A percentile compares a stretch with the other conserved stretches of the same genome.
Conservation (phyloP, 2,797 vertebrate genomes). For the Danio tinwini region DNA sequence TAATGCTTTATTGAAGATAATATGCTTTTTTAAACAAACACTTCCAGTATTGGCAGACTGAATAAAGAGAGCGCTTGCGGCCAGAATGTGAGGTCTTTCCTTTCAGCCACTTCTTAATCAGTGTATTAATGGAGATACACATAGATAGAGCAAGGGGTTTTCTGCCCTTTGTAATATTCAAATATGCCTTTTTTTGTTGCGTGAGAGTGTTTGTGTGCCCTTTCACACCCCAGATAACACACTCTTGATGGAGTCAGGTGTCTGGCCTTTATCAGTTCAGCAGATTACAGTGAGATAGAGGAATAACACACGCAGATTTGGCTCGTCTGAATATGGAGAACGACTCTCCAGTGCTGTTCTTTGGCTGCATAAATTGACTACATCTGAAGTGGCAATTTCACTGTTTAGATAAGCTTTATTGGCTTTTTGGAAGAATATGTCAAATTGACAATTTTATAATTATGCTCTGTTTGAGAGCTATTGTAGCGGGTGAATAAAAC, state of each 20-base stretch:
- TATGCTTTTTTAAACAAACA: conserved; percentile 71
- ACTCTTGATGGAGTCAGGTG: conserved; percentile 84
- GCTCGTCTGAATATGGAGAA: conserved; percentile 42
- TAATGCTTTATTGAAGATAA: conserved; percentile 77
- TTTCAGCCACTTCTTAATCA: conserved; percentile 58
- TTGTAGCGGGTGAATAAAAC: conserved; percentile 54
- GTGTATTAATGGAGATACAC: conserved; percentile 60
- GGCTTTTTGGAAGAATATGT: conserved; percentile 57
- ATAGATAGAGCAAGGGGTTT: conserved; percentile 49
- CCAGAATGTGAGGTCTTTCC: conserved; percentile 37
- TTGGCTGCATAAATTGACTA: conserved; percentile 53
- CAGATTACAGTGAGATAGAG: conserved; percentile 59
- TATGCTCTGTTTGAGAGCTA: conserved; percentile 60
- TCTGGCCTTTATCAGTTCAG: conserved; percentile 80
- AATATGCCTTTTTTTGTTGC: conserved; percentile 75
- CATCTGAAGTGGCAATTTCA: conserved; percentile 57
- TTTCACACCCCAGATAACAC: conserved; percentile 77
- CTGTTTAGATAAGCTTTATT: conserved; percentile 62
- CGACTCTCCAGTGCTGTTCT: conserved; percentile 37
- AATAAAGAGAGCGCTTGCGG: conserved; percentile 72
- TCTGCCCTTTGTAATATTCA: conserved; percentile 75
- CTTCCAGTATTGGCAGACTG: conserved; percentile 71
- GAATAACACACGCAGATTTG: conserved; percentile 33
- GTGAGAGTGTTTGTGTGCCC: conserved; percentile 31
- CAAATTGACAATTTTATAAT: conserved; percentile 62